Evolutionary conservation across 1,140 invertebrate genomes (phyloP), one percentile per base, ranked within the genome.

Genomic region (Micrasema minimum): DNA sequence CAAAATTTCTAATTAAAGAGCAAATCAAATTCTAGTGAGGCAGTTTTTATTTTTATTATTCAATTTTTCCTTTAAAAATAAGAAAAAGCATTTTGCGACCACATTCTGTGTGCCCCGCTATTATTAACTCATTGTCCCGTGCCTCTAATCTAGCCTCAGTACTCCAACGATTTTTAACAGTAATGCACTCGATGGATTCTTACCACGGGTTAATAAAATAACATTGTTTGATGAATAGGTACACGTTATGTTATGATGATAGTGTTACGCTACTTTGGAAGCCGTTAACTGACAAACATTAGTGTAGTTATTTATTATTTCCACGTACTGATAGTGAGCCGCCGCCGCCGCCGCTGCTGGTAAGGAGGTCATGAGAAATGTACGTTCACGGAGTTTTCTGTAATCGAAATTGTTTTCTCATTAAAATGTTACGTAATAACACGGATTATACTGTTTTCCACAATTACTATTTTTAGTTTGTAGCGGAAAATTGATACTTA

Each of bases 341-440:
- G n/a, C 18, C 18, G n/a, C n/a, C n/a, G n/a, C n/a, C n/a, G n/a
- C 18, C 4, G 43, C 7, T 16, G 46, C 10, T 26, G 26, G 50
- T 26, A 53, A 53, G 11, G 50, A 14, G 50, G 50, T 53, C 50
- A 53, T 53, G 50, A 53, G 50, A 53, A 53, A 35, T 48, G 26
- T 16, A n/a, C 14, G 26, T 11, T 35, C 23, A 22, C 50, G 22
- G 46, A 20, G n/a, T 53, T 53, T 53, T 53, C 50, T 26, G 50
- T 53, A 12, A 53, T 53, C 41, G 41, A 45, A 45, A 53, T 26
- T 53, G 50, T 11, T 26, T 53, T 53, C 23, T 16, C 50, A 35
- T 53, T 31, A 12, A 53, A 26, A 26, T 53, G 18, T 53, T 53
- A 53, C 23, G 23, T 26, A 53, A 53, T 53, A 53, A 53, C 50